Evolutionary conservation across 1,140 invertebrate species (phyloP).

Genomic region (Drosophila tani): DNA sequence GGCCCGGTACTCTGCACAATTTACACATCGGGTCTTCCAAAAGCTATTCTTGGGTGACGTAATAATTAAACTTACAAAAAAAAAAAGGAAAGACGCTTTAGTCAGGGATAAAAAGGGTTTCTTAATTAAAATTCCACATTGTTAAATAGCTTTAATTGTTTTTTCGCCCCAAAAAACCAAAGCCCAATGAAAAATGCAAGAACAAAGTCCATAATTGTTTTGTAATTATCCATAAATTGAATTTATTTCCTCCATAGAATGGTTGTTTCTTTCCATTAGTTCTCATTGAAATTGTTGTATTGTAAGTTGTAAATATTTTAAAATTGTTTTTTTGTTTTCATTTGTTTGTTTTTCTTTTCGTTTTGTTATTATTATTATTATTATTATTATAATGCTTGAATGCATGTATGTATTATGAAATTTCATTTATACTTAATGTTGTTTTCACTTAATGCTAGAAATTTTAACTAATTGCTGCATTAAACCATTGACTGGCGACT

Average conservation of each 20-base stretch:
- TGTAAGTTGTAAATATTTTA: conserved; percentile 81
- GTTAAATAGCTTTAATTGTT: too few species aligned
- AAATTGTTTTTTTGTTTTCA: conserved; percentile 60
- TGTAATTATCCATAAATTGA: conserved; percentile 80
- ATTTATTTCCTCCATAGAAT: conserved; percentile 82
- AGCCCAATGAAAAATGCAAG: not conserved
- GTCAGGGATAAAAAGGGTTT: too few species aligned
- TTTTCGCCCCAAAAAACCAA: not conserved
- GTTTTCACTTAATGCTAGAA: conserved; percentile 71
- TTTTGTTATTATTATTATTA: conserved; percentile 19
- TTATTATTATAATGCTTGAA: conserved; percentile 49
- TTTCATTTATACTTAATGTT: too few species aligned
- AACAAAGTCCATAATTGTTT: conserved; percentile 21
- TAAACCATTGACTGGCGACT: conserved; percentile 68
- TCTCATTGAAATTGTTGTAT: conserved; percentile 79
- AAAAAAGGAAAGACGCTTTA: too few species aligned
- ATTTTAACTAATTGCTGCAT: conserved; percentile 79
- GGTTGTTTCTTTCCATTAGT: conserved; percentile 65
- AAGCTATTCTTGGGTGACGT: too few species aligned
- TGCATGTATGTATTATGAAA: conserved; percentile 59
- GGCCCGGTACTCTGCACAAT: too few species aligned
- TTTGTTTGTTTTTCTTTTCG: conserved; percentile 44
- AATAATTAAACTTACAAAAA: too few species aligned
- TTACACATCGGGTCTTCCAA: too few species aligned
- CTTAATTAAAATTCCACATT: too few species aligned